Percentiles rank a stretch among this genome's conserved stretches.
phyloP scores from a whole-genome alignment of 2,888 invertebrate genomes.

The Folsomia candida region DNA sequence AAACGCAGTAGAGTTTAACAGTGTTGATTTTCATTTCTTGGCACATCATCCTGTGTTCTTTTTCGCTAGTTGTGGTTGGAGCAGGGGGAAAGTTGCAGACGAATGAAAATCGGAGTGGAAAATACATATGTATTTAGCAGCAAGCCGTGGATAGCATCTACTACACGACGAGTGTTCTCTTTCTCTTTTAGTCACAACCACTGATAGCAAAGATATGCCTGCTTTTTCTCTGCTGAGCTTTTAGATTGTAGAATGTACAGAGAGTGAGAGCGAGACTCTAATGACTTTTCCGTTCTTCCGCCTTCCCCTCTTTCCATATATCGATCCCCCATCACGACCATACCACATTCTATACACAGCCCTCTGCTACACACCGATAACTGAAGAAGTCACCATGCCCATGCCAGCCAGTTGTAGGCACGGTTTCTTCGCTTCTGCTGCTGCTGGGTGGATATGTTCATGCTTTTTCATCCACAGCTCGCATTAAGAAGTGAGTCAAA shows the following conservation, averaged over 20 bases:
- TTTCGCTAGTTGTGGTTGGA: background rate
- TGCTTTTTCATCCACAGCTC: background rate
- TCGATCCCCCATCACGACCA: slow-evolving; percentile 32
- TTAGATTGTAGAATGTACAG: background rate
- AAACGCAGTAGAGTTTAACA: background rate
- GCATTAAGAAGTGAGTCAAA: slow-evolving; percentile 11
- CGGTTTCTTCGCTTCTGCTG: no score
- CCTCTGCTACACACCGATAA: background rate
- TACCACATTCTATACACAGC: background rate
- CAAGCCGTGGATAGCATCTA: no score
- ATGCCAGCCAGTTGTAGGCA: no score
- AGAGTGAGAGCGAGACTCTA: slow-evolving; percentile 35
- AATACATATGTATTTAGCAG: no score
- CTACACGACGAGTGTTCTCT: no score
- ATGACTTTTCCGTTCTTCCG: slow-evolving; percentile 37
- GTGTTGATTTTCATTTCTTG: background rate
- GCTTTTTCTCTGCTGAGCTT: background rate
- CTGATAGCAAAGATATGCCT: slow-evolving; percentile 2
- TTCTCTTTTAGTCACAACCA: background rate
- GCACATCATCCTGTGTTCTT: background rate
- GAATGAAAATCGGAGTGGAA: background rate
- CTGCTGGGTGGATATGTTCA: no score
- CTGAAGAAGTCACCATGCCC: no score
- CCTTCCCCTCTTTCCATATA: slow-evolving; percentile 43
- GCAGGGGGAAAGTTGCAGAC: background rate